These are phyloP conservation scores for Climacteris rufus DNA, from an alignment of 2,113 vertebrate genomes.

Conservation along the genomic window DNA sequence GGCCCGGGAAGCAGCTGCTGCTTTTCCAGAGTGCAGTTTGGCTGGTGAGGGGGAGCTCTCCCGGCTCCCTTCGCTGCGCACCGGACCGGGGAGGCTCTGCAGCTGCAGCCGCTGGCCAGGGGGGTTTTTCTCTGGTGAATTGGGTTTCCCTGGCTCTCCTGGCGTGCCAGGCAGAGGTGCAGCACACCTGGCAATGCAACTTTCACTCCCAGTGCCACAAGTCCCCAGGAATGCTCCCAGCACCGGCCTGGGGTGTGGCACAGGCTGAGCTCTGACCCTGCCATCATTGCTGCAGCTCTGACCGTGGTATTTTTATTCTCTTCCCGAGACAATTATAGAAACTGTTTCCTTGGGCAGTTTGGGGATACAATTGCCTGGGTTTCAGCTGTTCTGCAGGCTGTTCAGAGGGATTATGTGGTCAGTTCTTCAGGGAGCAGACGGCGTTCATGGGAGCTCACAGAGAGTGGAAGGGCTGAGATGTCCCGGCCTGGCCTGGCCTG, in stretches of 20 bases:
- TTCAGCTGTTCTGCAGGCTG: background rate
- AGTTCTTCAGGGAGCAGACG: background rate
- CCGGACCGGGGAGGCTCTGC: background rate
- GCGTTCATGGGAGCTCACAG: background rate
- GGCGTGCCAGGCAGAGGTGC: background rate
- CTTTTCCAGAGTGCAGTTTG: background rate
- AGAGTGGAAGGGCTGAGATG: background rate
- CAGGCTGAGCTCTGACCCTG: background rate
- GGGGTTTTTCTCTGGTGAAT: background rate
- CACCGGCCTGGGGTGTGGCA: rapidly evolving
- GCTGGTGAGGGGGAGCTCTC: too few relatives aligned
- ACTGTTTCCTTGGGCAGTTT: background rate
- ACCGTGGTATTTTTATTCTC: background rate
- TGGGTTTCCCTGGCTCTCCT: background rate
- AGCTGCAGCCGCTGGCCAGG: rapidly evolving
- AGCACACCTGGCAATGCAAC: background rate
- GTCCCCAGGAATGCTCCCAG: background rate
- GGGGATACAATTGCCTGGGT: background rate
- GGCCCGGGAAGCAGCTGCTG: background rate
- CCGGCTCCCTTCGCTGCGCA: background rate
- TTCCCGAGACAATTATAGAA: background rate
- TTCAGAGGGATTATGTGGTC: rapidly evolving
- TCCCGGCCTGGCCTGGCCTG: background rate
- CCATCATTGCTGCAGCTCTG: background rate
- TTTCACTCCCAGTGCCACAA: background rate